Conservation (phyloP, 2,888 invertebrate genomes). For the Ichneumon xanthorius region DNA sequence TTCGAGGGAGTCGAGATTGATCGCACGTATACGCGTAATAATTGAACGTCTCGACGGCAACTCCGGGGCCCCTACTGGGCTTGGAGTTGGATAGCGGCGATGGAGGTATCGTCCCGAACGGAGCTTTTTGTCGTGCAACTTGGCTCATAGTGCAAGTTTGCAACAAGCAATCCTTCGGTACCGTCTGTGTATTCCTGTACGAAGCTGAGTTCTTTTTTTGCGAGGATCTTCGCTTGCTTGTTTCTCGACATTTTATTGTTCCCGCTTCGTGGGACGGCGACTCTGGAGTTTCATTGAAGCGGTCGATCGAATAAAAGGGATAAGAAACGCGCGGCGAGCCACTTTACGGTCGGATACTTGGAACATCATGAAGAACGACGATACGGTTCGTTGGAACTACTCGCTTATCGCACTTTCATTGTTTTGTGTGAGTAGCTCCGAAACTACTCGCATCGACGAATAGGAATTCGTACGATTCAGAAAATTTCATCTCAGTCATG, state of each 20-base stretch:
- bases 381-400: not conserved
- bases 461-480: too few species aligned
- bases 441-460: not conserved
- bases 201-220: not conserved
- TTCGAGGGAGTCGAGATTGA: constrained; percentile 76
- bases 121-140: constrained; percentile 29
- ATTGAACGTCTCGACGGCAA: constrained; percentile 69
- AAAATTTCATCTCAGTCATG: too few species aligned
- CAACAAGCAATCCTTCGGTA: not conserved
- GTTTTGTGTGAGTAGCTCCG: not conserved
- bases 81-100: constrained; percentile 17
- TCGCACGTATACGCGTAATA: constrained; percentile 72
- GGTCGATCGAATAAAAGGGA: constrained; percentile 3
- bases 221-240: constrained; percentile 9
- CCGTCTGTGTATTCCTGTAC: not conserved
- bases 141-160: constrained; percentile 10
- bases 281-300: constrained; percentile 4
- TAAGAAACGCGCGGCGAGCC: not conserved
- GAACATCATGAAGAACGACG: constrained; percentile 11
- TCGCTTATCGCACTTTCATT: not conserved
- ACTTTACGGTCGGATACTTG: not conserved
- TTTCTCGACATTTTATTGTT: constrained; percentile 21
- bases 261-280: not conserved
- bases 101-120: constrained; percentile 8
- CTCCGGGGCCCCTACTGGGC: not conserved